Evolutionary conservation across 2,113 vertebrate genomes (phyloP), one percentile per base, ranked within the genome.

Genomic region (Myiagra hebetior): DNA sequence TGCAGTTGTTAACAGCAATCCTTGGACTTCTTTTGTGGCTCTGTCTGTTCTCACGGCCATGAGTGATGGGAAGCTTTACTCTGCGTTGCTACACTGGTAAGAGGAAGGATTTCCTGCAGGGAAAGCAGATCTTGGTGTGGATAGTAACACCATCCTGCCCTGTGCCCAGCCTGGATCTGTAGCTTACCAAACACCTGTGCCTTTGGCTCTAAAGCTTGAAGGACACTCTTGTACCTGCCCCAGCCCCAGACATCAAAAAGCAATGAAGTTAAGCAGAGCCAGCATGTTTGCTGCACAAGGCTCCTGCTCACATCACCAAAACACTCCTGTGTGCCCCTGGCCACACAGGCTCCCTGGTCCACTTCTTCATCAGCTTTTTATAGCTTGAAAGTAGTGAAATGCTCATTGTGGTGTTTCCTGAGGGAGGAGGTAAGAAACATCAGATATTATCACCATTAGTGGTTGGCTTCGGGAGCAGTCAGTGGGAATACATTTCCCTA

Each of bases 1-100:
- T 85, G 77, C 41, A 35, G 22, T 23, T 9, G 0, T 78, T 87
- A 33, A 1, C 6, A 77, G 39, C 27, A 59, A 44, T 67, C 39
- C 60, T 52, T 95, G 73, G 28, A 37, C 84, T 89, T 87, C 33
- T 72, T 85, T 60, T 60, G 39, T 89, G 60, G 24, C 15, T 94
- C 27, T 53, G 8, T 68, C 52, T 57, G n/a, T 74, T 60, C 19
- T 76, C 19, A 18, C 2, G 11, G 30, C 39, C 52, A 21, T 0
- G 2, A 57, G 15, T 33, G 72, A 85, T 23, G 37, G 55, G 63
- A 87, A 92, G 35, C 28, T 88, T 92, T 78, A 42, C 47, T 84
- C 35, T 83, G 55, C 1, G 0, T 57, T 74, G 69, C 64, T 85
- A 2, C 0, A 0, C 20, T 37, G 31, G n/a, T 52, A 77, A 84